Evolutionary conservation across 1,140 invertebrate species (phyloP).

Genomic region (Rhyzopertha dominica): DNA sequence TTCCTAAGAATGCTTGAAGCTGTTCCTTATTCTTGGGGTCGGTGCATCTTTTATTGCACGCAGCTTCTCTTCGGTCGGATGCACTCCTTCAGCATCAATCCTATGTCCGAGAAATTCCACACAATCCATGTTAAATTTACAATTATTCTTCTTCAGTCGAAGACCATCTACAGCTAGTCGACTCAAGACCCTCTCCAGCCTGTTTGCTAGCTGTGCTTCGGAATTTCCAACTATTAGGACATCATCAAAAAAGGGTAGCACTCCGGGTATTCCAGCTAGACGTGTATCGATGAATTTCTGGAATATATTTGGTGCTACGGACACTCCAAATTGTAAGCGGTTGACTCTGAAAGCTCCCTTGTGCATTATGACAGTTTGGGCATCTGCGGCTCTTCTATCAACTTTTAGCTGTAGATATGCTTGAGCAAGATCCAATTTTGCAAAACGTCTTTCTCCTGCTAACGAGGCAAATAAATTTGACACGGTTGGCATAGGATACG

Average conservation of each 20-base stretch:
- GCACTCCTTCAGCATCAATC: slow-evolving; percentile 23
- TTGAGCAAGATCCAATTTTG: slow-evolving; percentile 16
- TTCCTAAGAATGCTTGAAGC: slow-evolving; percentile 39
- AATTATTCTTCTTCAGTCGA: slow-evolving; percentile 27
- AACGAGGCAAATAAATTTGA: slow-evolving; percentile 18
- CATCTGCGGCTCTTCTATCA: slow-evolving; percentile 4
- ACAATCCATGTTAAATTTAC: slow-evolving; percentile 26
- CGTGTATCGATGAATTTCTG: slow-evolving; percentile 43
- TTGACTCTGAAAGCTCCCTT: slow-evolving; percentile 23
- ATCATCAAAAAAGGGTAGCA: slow-evolving; percentile 39
- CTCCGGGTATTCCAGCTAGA: slow-evolving; percentile 26
- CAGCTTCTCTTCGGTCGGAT: slow-evolving; percentile 31
- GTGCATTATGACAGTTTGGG: slow-evolving; percentile 12
- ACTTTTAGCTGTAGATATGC: slow-evolving; percentile 9
- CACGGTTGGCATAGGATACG: slow-evolving; percentile 15
- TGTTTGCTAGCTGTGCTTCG: slow-evolving; percentile 24
- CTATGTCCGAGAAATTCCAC: slow-evolving; percentile 38
- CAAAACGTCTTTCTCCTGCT: slow-evolving; percentile 9
- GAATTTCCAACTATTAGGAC: slow-evolving; percentile 33
- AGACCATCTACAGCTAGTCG: slow-evolving; percentile 31
- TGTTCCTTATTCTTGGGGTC: slow-evolving; percentile 22
- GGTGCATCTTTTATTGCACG: slow-evolving; percentile 32
- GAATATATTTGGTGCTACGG: slow-evolving; percentile 42
- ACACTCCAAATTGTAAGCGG: slow-evolving; percentile 28
- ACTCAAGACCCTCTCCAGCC: slow-evolving; percentile 10